Base-by-base conservation (phyloP, 2,113 vertebrate genomes). In the Mola mola region DNA sequence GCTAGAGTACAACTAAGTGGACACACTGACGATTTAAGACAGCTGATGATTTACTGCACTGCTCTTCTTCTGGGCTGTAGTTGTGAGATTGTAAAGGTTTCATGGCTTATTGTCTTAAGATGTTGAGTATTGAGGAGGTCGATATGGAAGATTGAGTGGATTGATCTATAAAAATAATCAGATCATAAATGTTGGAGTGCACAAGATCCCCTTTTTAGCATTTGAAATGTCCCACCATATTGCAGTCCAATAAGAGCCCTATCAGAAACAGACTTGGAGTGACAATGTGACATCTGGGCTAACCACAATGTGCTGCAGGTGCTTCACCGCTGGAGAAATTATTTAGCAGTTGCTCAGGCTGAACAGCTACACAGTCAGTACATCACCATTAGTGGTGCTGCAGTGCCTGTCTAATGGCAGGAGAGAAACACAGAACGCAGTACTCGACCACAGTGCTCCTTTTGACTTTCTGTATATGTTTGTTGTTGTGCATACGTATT, bases 201-300 rank as follows among this genome's bases (percentile, higher is more conserved):
- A 37, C 13, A n/a, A 21, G 13, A 28, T 8, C 47, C 29, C 2
- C 31, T 38, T 15, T 20, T 64, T 3, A 29, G 33, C 11, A 57
- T 50, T 28, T 48, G 6, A 22, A 41, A 60, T 36, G 8, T 26
- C 15, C 6, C 2, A 16, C 41, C 24, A 26, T 37, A 6, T 24
- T 38, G 6, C 0, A 16, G 28, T 37, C 22, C 15, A 36, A 41
- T 17, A 17, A 8, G 19, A 53, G 13, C 28, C n/a, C 19, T 51
- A 40, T 75, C 64, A 69, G 69, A 75, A 69, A 49, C 38, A 37
- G 34, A 11, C 4, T 16, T 17, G 0, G 12, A 26, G 22, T 9
- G 15, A 43, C 61, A 49, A 43, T 44, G 46, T 66, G 29, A 68
- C 40, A 55, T 59, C 36, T 25, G 36, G 52, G 37, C 36, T 56